A percentile compares a stretch with the other conserved stretches of the same genome.
phyloP scores from a whole-genome alignment of 2,113 vertebrate genomes.

The Haliaeetus leucogaster region DNA sequence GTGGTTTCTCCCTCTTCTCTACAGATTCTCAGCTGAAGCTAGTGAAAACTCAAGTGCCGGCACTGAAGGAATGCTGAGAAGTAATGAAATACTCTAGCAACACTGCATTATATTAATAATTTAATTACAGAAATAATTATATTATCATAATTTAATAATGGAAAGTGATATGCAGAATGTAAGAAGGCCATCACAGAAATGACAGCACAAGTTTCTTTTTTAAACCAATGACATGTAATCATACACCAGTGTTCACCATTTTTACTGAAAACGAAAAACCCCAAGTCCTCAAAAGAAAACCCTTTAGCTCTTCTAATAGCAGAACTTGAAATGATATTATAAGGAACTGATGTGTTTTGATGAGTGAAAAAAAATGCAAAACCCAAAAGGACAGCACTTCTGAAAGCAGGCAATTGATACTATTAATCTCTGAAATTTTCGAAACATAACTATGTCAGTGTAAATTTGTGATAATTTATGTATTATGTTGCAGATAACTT shows the following conservation, averaged over 20 bases:
- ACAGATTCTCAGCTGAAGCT: background rate
- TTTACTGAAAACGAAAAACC: background rate
- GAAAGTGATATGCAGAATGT: background rate
- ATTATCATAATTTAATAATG: background rate
- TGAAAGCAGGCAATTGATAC: background rate
- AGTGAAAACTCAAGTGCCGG: background rate
- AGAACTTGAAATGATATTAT: background rate
- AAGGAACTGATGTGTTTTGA: background rate
- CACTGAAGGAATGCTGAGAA: background rate
- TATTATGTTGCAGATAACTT: background rate
- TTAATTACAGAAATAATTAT: background rate
- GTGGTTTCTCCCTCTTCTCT: background rate
- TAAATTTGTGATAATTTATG: background rate
- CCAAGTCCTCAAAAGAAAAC: background rate
- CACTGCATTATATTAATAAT: background rate
- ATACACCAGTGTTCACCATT: background rate
- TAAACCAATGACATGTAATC: background rate
- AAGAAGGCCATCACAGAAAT: background rate
- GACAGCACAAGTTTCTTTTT: background rate
- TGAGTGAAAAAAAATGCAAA: background rate
- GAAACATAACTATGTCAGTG: background rate
- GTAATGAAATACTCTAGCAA: background rate
- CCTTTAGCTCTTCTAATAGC: background rate
- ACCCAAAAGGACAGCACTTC: background rate
- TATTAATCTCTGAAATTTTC: background rate